These are phyloP conservation scores for Tenebrio molitor DNA, from an alignment of 1,140 invertebrate genomes.

Conservation along the genomic window DNA sequence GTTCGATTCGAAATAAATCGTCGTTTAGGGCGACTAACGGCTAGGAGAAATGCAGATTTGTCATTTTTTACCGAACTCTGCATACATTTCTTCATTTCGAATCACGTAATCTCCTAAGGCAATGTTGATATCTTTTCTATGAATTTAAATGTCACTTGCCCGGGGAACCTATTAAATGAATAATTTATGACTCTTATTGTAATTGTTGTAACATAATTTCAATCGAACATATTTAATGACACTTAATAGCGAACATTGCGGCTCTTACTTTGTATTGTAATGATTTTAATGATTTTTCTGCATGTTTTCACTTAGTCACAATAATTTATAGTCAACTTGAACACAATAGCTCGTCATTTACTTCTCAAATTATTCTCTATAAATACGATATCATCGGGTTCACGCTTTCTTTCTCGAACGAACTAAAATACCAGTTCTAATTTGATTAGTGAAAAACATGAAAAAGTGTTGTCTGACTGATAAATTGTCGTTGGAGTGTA, in stretches of 20 bases:
- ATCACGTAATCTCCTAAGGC: constrained; percentile 10
- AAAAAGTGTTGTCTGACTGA: too few species aligned
- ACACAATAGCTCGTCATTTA: constrained; percentile 13
- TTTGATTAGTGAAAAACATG: too few species aligned
- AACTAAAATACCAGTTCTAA: too few species aligned
- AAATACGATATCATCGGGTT: background rate
- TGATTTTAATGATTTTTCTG: constrained; percentile 31
- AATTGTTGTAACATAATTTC: constrained; percentile 41
- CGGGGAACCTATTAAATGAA: constrained; percentile 31
- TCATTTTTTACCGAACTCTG: background rate
- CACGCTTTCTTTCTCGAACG: too few species aligned
- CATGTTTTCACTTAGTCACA: constrained; percentile 23
- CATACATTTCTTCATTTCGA: constrained; percentile 6
- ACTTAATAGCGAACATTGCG: constrained; percentile 30
- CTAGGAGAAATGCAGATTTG: constrained; percentile 14
- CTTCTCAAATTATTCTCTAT: constrained; percentile 6
- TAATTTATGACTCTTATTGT: constrained; percentile 33
- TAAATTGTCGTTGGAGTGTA: too few species aligned
- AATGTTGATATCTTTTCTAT: constrained; percentile 25
- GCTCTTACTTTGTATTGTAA: constrained; percentile 22
- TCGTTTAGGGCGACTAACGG: constrained; percentile 34
- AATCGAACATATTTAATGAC: constrained; percentile 36
- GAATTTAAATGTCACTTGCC: constrained; percentile 40
- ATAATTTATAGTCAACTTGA: constrained; percentile 19
- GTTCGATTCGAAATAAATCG: background rate